Percentiles rank a stretch among this genome's conserved stretches.
These are phyloP conservation scores for Ornithoptera priamus DNA, from an alignment of 2,888 invertebrate genomes.

Conservation along the genomic window DNA sequence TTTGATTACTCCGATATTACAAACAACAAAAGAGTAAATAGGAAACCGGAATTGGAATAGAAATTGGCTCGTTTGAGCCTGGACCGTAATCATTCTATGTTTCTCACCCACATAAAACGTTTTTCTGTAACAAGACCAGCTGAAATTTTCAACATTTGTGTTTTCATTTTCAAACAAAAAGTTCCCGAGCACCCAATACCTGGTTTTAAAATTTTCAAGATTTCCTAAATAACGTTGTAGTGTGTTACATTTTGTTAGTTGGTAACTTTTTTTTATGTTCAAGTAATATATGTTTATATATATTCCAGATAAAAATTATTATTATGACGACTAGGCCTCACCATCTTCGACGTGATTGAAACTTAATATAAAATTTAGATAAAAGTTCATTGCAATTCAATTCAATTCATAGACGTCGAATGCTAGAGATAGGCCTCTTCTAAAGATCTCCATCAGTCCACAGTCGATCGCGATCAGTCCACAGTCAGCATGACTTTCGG, in stretches of 20 bases:
- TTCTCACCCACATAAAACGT: constrained; percentile 23
- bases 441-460: no score
- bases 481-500: no score
- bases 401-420: no score
- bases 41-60: constrained; percentile 22
- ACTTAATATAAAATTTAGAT: no score
- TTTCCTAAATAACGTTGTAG: background rate
- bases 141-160: constrained; percentile 19
- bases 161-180: constrained; percentile 17
- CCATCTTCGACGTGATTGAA: no score
- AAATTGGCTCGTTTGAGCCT: constrained; percentile 27
- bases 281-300: no score
- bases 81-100: constrained; percentile 26
- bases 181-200: background rate
- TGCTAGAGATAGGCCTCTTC: no score
- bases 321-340: no score
- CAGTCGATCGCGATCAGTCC: no score
- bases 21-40: constrained; percentile 27
- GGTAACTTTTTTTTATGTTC: no score
- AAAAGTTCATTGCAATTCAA: no score
- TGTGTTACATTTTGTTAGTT: background rate
- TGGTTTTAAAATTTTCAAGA: background rate
- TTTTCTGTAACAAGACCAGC: constrained; percentile 24
- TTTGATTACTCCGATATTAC: constrained; percentile 26
- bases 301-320: no score